Conservation (phyloP, 2,113 vertebrate genomes). For the Xenus cinereus region DNA sequence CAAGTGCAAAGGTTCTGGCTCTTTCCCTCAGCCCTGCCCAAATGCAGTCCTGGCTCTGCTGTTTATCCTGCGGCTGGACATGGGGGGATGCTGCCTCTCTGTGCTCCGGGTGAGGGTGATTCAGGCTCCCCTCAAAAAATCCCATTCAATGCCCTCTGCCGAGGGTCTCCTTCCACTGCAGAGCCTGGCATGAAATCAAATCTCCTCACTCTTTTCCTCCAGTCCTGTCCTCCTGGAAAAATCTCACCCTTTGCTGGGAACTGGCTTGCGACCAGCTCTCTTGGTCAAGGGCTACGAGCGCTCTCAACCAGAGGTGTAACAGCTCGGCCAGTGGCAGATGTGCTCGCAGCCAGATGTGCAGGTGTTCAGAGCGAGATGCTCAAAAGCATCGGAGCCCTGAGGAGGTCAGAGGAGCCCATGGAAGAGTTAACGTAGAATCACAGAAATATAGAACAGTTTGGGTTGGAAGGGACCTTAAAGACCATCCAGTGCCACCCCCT, state of each 20-base stretch:
- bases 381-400: rapidly evolving
- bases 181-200: background rate
- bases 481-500: too few relatives aligned
- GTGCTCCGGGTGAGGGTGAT: background rate
- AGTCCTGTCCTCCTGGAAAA: background rate
- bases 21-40: background rate
- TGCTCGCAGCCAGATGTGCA: background rate
- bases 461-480: too few relatives aligned
- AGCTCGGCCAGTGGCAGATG: background rate
- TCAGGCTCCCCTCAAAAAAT: background rate
- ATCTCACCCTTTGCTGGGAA: background rate
- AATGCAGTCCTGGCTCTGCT: background rate
- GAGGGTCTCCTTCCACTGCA: background rate
- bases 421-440: background rate
- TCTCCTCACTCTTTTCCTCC: too few relatives aligned
- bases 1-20: background rate
- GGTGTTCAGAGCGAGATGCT: background rate
- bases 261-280: background rate
- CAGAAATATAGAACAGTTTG: too few relatives aligned
- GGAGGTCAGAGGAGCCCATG: background rate
- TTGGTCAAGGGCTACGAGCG: rapidly evolving
- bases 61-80: rapidly evolving
- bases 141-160: background rate
- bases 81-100: rapidly evolving
- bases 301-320: rapidly evolving